Evolutionary conservation across 2,888 invertebrate genomes (phyloP), one percentile per base, ranked within the genome.

Genomic region (Autographa gamma): DNA sequence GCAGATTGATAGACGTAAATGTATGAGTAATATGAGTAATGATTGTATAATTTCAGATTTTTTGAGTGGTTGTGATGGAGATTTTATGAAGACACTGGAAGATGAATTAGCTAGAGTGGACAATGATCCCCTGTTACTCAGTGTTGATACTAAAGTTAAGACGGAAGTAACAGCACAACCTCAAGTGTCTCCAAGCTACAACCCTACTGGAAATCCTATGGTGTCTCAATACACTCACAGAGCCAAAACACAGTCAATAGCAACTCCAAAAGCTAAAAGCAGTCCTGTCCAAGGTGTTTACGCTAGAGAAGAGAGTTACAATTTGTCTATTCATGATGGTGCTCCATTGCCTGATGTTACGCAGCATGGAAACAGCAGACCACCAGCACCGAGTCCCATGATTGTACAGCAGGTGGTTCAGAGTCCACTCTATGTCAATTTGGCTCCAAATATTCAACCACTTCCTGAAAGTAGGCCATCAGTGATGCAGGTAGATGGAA

Each of bases 1-100:
- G 18, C 25, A 19, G n/a, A 16, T 62, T 41, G 56, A 54, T 60
- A 60, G 64, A 77, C 54, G 69, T 73, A 75, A 72, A 73, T 76
- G 67, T 67, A 68, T 74, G 75, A 69, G 70, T 74, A 79, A 69
- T 70, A 60, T 62, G 69, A 61, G 58, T 61, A 72, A 74, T 71
- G 43, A 68, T 73, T 68, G 19, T 70, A 66, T 68, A 16, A 76
- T 96, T 96, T 66, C 91, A 97, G 97, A 97, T 91, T 95, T 97
- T 63, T 91, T 97, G 38, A 96, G 96, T 79, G 96, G 97, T 76
- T 97, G 97, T 86, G 97, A 97, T 90, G 97, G 93, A 77, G 97
- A 97, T 87, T 95, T 97, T 76, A 95, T 97, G 92, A 96, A 89
- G 70, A 94, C 93, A 73, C 85, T 95, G n/a, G 96, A 95, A 79